Base-by-base conservation (phyloP, 2,113 vertebrate genomes). In the Leptobrachium leishanense region DNA sequence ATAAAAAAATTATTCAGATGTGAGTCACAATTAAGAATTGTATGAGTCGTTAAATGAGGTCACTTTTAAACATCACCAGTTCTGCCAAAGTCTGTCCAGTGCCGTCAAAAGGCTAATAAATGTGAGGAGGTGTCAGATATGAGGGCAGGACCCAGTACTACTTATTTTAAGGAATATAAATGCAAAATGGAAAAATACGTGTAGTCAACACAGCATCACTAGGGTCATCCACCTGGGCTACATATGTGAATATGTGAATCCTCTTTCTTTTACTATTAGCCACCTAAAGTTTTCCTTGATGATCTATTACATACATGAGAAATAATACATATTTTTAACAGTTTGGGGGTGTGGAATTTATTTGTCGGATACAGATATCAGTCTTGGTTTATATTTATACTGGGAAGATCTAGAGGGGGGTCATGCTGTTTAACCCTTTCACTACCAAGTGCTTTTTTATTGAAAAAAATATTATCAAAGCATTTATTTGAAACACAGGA, bases 11-110 rank as follows among this genome's bases (percentile, higher is more conserved):
- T 31, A 54, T 20, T 74, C 72, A 74, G 78, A 81, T 81, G 78
- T 81, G 78, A 81, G 71, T 81, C 78, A 81, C 69, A 64, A 44
- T 46, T 57, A 68, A 43, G 64, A 81, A 81, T 81, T 68, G 72
- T 81, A 71, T 68, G 71, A 68, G 71, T 81, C 54, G 78, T 81
- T 81, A 74, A 81, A 81, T 81, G 72, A 81, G 71, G 78, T 81
- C 78, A 81, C 55, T 74, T 31, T 74, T 59, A 55, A 64, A 74
- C 72, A 81, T 81, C 72, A 74, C 64, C 73, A 68, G n/a, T 62
- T 3, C 72, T 68, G 78, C 78, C 53, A 74, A 68, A 40, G 63
- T 68, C 50, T 80, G n/a, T 39, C 57, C 39, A 62, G 53, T 81
- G 72, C 68, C 72, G 43, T 81, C 78, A 74, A 74, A 68, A 62